Conservation (phyloP, 2,113 vertebrate species). For the Cnemophilus loriae region DNA sequence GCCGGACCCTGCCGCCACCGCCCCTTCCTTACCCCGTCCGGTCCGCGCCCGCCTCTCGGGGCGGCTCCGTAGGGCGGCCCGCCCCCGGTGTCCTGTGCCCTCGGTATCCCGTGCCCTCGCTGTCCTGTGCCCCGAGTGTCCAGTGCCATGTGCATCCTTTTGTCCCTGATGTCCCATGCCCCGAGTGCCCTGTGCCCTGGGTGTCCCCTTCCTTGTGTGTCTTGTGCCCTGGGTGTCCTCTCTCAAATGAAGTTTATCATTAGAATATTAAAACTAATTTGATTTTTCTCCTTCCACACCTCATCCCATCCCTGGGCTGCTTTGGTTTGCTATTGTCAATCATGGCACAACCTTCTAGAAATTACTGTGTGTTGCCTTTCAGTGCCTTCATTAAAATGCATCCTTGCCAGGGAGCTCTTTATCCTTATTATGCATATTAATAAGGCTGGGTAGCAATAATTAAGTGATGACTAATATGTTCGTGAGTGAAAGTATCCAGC, state of each 20-base stretch:
- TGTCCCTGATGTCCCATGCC: too few species aligned
- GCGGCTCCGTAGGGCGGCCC: neutral
- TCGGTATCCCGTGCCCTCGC: fast-evolving
- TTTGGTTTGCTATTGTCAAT: constrained; percentile 18
- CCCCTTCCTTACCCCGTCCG: neutral
- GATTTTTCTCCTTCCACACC: neutral
- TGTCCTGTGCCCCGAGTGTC: neutral
- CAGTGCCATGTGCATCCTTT: neutral
- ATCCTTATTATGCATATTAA: constrained; percentile 58
- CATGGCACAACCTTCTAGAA: constrained; percentile 44
- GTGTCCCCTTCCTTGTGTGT: neutral
- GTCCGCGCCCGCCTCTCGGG: neutral
- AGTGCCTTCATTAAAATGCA: constrained; percentile 64
- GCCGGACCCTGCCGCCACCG: neutral
- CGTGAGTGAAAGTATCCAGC: constrained; percentile 10
- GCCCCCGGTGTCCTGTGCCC: neutral
- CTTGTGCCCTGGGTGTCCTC: neutral
- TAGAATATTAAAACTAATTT: constrained; percentile 24
- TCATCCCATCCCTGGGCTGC: neutral
- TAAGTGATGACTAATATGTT: constrained; percentile 56
- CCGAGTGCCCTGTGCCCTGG: too few species aligned
- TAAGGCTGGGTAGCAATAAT: constrained; percentile 65
- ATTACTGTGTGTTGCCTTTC: constrained; percentile 40
- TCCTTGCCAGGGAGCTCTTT: constrained; percentile 52
- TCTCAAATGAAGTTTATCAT: constrained; percentile 16